phyloP scores from a whole-genome alignment of 2,888 invertebrate genomes.

The Calephelis perditalis region DNA sequence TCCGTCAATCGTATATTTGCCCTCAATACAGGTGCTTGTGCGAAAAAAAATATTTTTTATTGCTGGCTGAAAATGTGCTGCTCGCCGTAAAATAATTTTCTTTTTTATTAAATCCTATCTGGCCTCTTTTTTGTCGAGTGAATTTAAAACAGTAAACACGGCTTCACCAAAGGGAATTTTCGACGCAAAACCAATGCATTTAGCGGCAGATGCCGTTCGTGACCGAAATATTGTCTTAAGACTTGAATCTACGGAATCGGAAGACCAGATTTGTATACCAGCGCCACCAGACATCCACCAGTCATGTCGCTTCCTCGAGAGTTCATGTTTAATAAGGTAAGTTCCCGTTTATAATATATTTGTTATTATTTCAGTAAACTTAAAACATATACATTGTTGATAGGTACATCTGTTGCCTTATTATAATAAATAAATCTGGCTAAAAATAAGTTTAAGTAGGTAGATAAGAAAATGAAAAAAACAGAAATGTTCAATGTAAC shows the following conservation, averaged over 20 bases:
- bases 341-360: constrained; percentile 24
- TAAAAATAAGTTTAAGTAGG: no score
- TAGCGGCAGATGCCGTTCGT: constrained; percentile 55
- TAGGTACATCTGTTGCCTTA: no score
- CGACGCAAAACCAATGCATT: constrained; percentile 57
- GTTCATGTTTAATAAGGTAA: constrained; percentile 79
- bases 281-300: constrained; percentile 53
- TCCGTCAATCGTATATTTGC: constrained; percentile 21
- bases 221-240: constrained; percentile 38
- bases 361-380: no score
- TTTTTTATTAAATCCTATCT: constrained; percentile 24
- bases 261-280: constrained; percentile 55
- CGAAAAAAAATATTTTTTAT: constrained; percentile 17
- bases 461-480: no score
- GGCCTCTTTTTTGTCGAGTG: constrained; percentile 30
- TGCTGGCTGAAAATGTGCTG: constrained; percentile 22
- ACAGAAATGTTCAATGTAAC: no score
- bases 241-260: constrained; percentile 63
- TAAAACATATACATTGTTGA: no score
- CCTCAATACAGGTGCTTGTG: constrained; percentile 17
- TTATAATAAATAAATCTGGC: no score
- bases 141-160: constrained; percentile 51
- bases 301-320: constrained; percentile 80
- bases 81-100: constrained; percentile 24
- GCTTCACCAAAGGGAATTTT: constrained; percentile 39